phyloP scores from a whole-genome alignment of 2,113 vertebrate species.

The Crotalus viridis region DNA sequence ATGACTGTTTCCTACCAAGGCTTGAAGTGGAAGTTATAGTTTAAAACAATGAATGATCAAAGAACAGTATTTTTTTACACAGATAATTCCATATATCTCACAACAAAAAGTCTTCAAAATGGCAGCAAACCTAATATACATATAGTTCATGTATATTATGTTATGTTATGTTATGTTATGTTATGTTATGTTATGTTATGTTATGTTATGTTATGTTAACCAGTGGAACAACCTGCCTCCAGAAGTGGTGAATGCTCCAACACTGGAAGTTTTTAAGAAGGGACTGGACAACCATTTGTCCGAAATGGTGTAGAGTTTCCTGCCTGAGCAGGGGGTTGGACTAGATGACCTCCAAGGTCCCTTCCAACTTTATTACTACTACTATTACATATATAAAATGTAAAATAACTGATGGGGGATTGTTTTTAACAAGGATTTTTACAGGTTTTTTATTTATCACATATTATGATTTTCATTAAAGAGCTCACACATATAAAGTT shows the following conservation, averaged over 20 bases:
- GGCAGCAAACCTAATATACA: neutral
- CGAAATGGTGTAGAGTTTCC: too few species aligned
- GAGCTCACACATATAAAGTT: neutral
- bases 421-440: neutral
- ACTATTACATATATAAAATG: neutral
- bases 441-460: neutral
- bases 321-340: too few species aligned
- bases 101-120: neutral
- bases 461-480: neutral
- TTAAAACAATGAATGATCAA: neutral
- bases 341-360: too few species aligned
- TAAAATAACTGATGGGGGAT: neutral
- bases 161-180: too few species aligned
- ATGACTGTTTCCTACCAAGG: neutral
- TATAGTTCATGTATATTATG: neutral
- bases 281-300: too few species aligned
- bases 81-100: neutral
- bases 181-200: too few species aligned
- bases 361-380: too few species aligned
- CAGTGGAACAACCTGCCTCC: too few species aligned
- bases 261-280: too few species aligned
- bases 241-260: too few species aligned
- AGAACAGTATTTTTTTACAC: neutral
- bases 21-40: neutral
- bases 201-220: too few species aligned